Percentiles rank a stretch among this genome's conserved stretches.
Conservation (phyloP, 2,113 vertebrate species). For the Catagonus wagneri region DNA sequence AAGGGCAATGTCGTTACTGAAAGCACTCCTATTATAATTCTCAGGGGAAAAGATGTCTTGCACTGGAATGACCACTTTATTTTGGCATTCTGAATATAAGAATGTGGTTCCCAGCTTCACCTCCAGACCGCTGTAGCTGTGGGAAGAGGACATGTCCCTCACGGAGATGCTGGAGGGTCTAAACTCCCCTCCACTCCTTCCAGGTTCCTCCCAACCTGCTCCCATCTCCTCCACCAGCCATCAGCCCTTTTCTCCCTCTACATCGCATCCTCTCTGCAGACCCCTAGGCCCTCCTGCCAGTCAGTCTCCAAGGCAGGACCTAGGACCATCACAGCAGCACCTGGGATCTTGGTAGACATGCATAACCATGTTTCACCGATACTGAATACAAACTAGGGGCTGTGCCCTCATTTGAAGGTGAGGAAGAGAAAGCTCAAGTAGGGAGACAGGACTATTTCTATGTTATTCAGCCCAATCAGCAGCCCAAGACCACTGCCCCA, state of each 20-base stretch:
- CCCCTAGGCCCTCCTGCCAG: not conserved
- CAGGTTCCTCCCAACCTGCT: not conserved
- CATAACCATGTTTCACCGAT: not conserved
- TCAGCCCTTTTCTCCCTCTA: not conserved
- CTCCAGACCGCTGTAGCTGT: fast-evolving
- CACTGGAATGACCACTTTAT: not conserved
- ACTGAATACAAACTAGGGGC: not conserved
- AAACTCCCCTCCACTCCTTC: not conserved
- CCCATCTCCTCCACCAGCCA: not conserved
- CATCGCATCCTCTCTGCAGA: not conserved
- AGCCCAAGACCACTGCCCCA: not conserved
- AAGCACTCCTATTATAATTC: fast-evolving
- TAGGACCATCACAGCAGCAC: not conserved
- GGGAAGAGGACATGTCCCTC: not conserved
- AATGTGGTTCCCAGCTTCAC: not conserved
- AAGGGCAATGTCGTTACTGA: not conserved
- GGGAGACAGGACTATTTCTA: not conserved
- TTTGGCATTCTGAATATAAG: fast-evolving
- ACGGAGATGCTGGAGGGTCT: not conserved
- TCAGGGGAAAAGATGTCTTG: not conserved
- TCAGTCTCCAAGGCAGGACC: not conserved
- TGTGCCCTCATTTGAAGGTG: not conserved
- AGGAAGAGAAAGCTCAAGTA: not conserved
- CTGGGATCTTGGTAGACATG: not conserved
- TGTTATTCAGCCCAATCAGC: not conserved